phyloP scores from a whole-genome alignment of 2,888 invertebrate genomes.

The Lithophane leautieri region DNA sequence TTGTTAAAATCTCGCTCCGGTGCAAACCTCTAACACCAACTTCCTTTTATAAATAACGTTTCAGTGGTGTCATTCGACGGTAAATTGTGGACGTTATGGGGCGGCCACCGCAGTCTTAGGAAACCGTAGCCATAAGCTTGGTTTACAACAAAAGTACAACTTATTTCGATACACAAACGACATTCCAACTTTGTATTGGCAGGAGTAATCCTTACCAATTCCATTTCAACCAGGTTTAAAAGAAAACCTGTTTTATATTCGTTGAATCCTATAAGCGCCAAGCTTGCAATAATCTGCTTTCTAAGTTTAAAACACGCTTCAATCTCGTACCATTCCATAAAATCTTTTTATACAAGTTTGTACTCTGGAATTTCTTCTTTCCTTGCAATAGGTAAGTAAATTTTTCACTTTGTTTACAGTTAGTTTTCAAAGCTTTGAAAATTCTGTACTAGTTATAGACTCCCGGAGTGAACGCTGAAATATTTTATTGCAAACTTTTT shows the following conservation, averaged over 20 bases:
- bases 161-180: slow-evolving; percentile 5
- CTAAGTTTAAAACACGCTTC: slow-evolving; percentile 54
- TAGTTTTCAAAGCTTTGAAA: slow-evolving; percentile 40
- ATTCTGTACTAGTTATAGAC: slow-evolving; percentile 24
- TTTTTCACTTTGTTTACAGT: slow-evolving; percentile 37
- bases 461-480: slow-evolving; percentile 17
- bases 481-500: slow-evolving; percentile 29
- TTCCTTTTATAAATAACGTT: background rate
- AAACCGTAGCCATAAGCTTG: background rate
- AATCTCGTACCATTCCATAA: slow-evolving; percentile 47
- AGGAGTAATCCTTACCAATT: slow-evolving; percentile 16
- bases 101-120: background rate
- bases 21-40: no score
- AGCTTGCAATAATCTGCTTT: slow-evolving; percentile 47
- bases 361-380: slow-evolving; percentile 51
- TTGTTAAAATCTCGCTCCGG: no score
- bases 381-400: slow-evolving; percentile 25
- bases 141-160: background rate
- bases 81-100: no score
- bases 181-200: slow-evolving; percentile 8
- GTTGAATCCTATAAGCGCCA: slow-evolving; percentile 6
- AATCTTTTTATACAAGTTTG: slow-evolving; percentile 48
- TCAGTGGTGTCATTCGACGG: background rate
- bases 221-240: slow-evolving; percentile 14
- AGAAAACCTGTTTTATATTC: slow-evolving; percentile 35